A percentile compares a stretch with the other conserved stretches of the same genome.
Conservation (phyloP, 2,797 vertebrate genomes). For the Scolopax bukidnonensis region DNA sequence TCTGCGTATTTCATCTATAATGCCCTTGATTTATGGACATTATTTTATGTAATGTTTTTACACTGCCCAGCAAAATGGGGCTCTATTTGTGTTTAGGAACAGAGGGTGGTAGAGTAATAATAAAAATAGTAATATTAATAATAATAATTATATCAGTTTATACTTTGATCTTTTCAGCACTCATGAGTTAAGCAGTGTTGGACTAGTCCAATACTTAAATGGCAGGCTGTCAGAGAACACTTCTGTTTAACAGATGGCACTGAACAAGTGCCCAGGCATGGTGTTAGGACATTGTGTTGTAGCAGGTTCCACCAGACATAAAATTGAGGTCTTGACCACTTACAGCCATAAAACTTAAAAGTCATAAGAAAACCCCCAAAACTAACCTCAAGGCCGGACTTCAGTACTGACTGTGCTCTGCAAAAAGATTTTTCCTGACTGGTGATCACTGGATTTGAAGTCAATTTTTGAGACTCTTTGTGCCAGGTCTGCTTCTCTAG, state of each 20-base stretch:
- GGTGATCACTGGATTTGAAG: not conserved
- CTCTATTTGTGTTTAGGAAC: not conserved
- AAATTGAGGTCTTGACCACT: conserved; percentile 39
- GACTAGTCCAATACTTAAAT: conserved; percentile 2
- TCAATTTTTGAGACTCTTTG: not conserved
- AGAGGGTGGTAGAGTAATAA: not conserved
- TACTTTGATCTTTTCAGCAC: not conserved
- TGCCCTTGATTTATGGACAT: not conserved
- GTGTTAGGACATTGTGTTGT: not conserved
- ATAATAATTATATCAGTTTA: not conserved
- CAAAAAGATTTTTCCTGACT: not conserved
- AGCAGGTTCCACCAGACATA: not conserved
- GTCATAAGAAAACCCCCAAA: not conserved
- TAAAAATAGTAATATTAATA: not conserved
- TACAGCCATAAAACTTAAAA: conserved; percentile 12
- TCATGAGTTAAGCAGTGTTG: not conserved
- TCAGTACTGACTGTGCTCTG: not conserved
- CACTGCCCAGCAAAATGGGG: not conserved
- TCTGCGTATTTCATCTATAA: not conserved
- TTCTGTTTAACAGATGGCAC: conserved; percentile 48
- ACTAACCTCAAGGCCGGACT: not conserved
- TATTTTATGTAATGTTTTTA: not conserved
- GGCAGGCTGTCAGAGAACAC: conserved; percentile 42
- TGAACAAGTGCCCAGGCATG: not conserved
- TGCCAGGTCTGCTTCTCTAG: not conserved